phyloP scores from a whole-genome alignment of 2,113 vertebrate genomes.

The Ictidomys tridecemlineatus region DNA sequence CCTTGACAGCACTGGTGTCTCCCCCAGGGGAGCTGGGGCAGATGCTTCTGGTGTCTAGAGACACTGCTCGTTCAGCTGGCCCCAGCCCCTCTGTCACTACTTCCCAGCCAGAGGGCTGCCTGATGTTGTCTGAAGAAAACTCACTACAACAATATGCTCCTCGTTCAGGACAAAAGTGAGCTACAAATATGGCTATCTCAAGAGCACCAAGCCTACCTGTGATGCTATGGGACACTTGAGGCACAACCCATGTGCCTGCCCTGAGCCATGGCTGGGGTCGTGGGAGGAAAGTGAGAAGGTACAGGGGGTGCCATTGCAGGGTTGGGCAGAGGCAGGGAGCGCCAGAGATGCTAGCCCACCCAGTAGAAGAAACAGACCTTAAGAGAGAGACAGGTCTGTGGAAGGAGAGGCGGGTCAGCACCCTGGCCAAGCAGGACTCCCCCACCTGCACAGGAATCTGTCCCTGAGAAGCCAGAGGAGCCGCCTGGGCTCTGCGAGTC shows the following conservation, averaged over 20 bases:
- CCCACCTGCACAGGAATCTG: too few relatives aligned
- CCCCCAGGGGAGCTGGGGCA: background rate
- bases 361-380: background rate
- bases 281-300: background rate
- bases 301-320: background rate
- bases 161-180: background rate
- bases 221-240: background rate
- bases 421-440: background rate
- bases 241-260: background rate
- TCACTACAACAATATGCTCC: too few relatives aligned
- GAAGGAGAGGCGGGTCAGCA: background rate
- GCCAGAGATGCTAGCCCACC: background rate
- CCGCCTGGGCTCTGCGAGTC: accelerated
- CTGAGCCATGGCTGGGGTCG: background rate
- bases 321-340: background rate
- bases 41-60: background rate
- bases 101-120: background rate
- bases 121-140: background rate
- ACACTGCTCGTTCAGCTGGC: background rate
- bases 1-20: background rate
- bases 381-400: too few relatives aligned
- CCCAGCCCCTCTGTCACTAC: background rate
- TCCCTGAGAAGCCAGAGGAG: background rate
- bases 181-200: background rate
- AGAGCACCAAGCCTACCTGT: background rate